These are phyloP conservation scores for Otocyon megalotis DNA, from an alignment of 2,113 vertebrate genomes.

Conservation along the genomic window DNA sequence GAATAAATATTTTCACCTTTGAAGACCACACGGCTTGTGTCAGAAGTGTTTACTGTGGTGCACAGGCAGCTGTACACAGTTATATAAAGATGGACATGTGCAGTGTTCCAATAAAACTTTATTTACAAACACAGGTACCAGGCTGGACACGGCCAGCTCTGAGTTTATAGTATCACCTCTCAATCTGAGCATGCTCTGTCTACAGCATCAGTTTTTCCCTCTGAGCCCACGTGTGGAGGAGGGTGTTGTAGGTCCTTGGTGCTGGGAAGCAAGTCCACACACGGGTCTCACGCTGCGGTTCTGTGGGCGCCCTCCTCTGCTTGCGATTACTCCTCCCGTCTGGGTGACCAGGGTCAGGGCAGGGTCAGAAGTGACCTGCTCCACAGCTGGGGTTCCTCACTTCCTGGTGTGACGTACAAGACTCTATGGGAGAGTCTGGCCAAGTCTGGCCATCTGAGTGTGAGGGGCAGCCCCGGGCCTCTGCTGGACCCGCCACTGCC, in stretches of 20 bases:
- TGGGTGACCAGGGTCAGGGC: too few relatives aligned
- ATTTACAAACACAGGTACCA: too few relatives aligned
- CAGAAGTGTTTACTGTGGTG: neutral
- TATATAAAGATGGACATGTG: too few relatives aligned
- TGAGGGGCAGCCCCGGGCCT: neutral
- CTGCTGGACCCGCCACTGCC: neutral
- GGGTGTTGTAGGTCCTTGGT: accelerated
- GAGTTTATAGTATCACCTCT: too few relatives aligned
- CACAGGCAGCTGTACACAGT: neutral
- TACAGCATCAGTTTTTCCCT: neutral
- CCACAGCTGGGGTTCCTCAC: neutral
- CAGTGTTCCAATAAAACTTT: neutral
- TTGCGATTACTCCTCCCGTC: neutral
- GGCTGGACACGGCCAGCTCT: neutral
- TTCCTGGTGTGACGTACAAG: neutral
- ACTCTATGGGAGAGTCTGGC: neutral
- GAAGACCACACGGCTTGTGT: neutral
- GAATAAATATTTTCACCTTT: neutral
- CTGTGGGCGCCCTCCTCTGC: neutral
- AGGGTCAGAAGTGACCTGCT: neutral
- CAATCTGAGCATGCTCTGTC: neutral
- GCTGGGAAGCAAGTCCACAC: neutral
- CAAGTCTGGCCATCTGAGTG: neutral
- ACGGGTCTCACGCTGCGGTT: too few relatives aligned
- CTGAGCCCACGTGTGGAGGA: neutral